A percentile compares a stretch with the other conserved stretches of the same genome.
Conservation (phyloP, 2,888 invertebrate species). For the Seira sanloemensis region DNA sequence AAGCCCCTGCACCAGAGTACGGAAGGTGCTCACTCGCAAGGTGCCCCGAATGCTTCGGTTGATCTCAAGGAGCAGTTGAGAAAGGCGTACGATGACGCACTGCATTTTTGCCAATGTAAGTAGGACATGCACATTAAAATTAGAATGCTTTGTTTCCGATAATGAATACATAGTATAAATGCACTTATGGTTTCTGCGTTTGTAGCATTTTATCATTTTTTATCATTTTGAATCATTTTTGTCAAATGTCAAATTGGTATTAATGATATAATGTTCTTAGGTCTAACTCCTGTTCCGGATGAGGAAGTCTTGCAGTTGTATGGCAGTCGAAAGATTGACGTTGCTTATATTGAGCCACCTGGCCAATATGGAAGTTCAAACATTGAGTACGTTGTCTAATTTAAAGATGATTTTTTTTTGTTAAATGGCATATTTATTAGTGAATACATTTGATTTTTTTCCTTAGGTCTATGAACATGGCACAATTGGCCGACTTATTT, state of each 20-base stretch:
- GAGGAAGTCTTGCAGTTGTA: constrained; percentile 91
- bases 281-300: constrained; percentile 84
- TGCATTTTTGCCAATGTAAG: constrained; percentile 71
- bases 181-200: constrained; percentile 95
- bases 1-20: constrained; percentile 61
- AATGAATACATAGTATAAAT: no score
- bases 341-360: constrained; percentile 87
- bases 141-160: constrained; percentile 92
- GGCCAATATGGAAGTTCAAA: constrained; percentile 62
- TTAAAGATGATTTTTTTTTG: constrained; percentile 17
- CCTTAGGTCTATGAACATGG: constrained; percentile 81
- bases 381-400: constrained; percentile 45
- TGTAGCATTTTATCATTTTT: constrained; percentile 82
- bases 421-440: constrained; percentile 23
- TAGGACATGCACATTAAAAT: constrained; percentile 90
- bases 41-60: constrained; percentile 19
- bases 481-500: constrained; percentile 96
- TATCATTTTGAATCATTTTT: not conserved
- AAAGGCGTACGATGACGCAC: constrained; percentile 72
- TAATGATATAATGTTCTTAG: constrained; percentile 7
- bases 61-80: constrained; percentile 63
- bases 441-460: constrained; percentile 1
- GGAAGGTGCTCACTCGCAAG: constrained; percentile 8
- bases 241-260: not conserved
- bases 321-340: constrained; percentile 89